Evolutionary conservation across 64 coral and sea anemone genomes (phyloP).

Genomic region (Stichodactyla mertensii): DNA sequence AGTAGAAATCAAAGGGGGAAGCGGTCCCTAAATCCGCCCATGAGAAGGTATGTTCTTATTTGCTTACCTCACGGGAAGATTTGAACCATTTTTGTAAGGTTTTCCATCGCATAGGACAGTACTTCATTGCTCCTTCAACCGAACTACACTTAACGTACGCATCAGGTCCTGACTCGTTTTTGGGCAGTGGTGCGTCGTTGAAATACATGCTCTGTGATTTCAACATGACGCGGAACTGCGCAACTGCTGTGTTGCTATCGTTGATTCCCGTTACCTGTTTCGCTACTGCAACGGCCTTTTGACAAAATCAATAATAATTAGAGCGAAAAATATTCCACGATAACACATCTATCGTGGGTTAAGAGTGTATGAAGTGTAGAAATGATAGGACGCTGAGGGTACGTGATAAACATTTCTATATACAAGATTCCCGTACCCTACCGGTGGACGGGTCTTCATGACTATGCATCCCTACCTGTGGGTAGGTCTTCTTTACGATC

Average conservation of each 20-base stretch:
- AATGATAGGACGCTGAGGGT: too few species aligned
- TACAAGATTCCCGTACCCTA: not conserved
- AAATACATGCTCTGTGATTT: slow-evolving; percentile 54
- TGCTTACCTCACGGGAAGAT: slow-evolving; percentile 32
- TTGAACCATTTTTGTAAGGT: slow-evolving; percentile 55
- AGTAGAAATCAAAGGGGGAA: not conserved
- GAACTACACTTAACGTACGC: slow-evolving; percentile 19
- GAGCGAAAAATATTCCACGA: too few species aligned
- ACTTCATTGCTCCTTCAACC: slow-evolving; percentile 26
- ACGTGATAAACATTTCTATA: too few species aligned
- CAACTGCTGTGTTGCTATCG: slow-evolving; percentile 25
- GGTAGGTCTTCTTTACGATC: slow-evolving; percentile 37
- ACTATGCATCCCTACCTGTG: slow-evolving; percentile 21
- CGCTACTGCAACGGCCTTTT: slow-evolving; percentile 24
- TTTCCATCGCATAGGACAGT: slow-evolving; percentile 53
- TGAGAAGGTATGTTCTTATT: not conserved
- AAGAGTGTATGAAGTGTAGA: too few species aligned
- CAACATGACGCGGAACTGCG: slow-evolving; percentile 23
- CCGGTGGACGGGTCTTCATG: too few species aligned
- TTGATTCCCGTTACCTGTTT: slow-evolving; percentile 28
- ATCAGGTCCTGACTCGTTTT: slow-evolving; percentile 17
- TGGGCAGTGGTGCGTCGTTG: slow-evolving; percentile 39
- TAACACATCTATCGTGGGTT: too few species aligned
- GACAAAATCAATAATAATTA: not conserved
- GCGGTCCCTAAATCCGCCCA: not conserved